phyloP scores from a whole-genome alignment of 2,888 invertebrate species.

The Macrophya annulata region DNA sequence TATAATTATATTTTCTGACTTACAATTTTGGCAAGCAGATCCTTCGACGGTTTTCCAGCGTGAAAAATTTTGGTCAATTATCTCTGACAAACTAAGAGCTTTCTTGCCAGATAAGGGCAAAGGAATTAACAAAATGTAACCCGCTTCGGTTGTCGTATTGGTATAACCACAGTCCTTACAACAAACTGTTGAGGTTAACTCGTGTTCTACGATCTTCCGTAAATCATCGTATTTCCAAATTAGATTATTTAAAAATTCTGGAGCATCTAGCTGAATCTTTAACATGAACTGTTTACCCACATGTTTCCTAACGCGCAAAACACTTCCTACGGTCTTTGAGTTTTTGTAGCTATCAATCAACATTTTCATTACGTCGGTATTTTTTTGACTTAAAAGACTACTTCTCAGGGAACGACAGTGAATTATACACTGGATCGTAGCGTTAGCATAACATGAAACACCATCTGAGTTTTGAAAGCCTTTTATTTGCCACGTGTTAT shows the following conservation, averaged over 20 bases:
- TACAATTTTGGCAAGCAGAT: constrained; percentile 8
- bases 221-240: no score
- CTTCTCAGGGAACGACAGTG: no score
- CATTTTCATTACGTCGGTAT: constrained; percentile 4
- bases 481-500: no score
- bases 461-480: no score
- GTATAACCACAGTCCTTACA: not conserved
- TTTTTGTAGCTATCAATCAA: no score
- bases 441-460: no score
- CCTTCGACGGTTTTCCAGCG: constrained; percentile 3
- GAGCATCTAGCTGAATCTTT: constrained; percentile 42
- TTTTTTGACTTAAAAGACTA: not conserved
- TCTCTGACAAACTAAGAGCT: not conserved
- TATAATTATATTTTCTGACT: not conserved
- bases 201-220: not conserved
- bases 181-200: not conserved
- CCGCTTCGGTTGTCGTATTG: not conserved
- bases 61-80: constrained; percentile 40
- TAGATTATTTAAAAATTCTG: no score
- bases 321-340: constrained; percentile 14
- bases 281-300: constrained; percentile 47
- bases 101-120: constrained; percentile 10
- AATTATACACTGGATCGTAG: no score
- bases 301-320: constrained; percentile 28
- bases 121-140: constrained; percentile 21